phyloP scores from a whole-genome alignment of 2,888 invertebrate genomes.

The Thysanoteuthis rhombus region DNA sequence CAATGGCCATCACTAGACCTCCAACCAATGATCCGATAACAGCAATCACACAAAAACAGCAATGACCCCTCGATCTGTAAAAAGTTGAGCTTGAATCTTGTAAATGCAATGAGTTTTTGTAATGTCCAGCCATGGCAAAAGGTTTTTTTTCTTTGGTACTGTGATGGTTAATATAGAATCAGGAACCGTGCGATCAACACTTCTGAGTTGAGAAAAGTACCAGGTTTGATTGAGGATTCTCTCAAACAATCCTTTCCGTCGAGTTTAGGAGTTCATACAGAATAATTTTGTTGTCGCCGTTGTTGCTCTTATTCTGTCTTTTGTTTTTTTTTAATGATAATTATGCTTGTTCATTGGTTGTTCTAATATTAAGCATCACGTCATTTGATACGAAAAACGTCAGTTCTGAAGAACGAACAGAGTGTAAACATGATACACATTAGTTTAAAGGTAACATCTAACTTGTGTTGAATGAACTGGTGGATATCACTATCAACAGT shows the following conservation, averaged over 20 bases:
- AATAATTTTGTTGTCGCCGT: neutral
- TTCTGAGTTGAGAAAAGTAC: too few relatives aligned
- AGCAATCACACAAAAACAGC: neutral
- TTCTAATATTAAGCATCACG: neutral
- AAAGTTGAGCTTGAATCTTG: neutral
- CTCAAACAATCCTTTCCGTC: neutral
- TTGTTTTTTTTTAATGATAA: neutral
- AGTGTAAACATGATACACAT: too few relatives aligned
- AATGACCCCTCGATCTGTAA: neutral
- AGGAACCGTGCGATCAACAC: too few relatives aligned
- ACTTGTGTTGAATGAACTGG: neutral
- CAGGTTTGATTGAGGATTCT: neutral
- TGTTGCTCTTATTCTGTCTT: neutral
- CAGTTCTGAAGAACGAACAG: neutral
- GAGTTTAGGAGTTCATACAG: too few relatives aligned
- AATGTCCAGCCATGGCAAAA: neutral
- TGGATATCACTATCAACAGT: neutral
- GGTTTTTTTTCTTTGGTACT: neutral
- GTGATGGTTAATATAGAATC: too few relatives aligned
- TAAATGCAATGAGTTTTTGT: neutral
- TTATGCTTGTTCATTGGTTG: neutral
- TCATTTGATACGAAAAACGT: neutral
- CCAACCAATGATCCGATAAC: neutral
- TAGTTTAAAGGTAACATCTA: neutral
- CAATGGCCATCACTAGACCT: neutral